Evolutionary conservation across 2,888 invertebrate species (phyloP).

Genomic region (Leptinotarsa rubiginosa): DNA sequence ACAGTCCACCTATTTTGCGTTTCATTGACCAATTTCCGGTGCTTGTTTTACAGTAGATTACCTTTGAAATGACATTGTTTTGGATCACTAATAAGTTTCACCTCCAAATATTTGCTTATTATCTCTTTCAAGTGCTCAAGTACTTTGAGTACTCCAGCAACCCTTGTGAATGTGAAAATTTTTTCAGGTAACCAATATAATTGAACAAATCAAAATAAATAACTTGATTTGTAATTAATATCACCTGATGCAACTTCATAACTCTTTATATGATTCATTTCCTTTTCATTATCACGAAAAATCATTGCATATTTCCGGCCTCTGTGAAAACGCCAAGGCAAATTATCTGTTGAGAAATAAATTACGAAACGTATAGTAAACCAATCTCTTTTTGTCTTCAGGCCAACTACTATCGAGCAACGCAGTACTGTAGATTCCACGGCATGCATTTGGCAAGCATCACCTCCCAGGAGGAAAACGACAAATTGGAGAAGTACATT

Average conservation of each 20-base stretch:
- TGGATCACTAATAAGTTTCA: no score
- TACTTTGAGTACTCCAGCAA: no score
- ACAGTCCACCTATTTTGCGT: no score
- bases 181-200: no score
- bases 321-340: not conserved
- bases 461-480: constrained; percentile 90
- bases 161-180: no score
- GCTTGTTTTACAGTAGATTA: no score
- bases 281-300: constrained; percentile 1
- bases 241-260: not conserved
- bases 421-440: constrained; percentile 92
- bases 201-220: no score
- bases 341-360: constrained; percentile 10
- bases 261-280: not conserved
- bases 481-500: constrained; percentile 89
- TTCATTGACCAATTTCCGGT: no score
- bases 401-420: constrained; percentile 94
- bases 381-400: constrained; percentile 65
- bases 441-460: constrained; percentile 94
- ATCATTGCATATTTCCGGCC: not conserved
- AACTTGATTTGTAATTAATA: no score
- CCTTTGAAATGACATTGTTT: no score
- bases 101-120: no score
- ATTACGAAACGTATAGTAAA: not conserved
- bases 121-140: no score